Conservation (phyloP, 2,797 vertebrate species). For the Coregonus ussuriensis region DNA sequence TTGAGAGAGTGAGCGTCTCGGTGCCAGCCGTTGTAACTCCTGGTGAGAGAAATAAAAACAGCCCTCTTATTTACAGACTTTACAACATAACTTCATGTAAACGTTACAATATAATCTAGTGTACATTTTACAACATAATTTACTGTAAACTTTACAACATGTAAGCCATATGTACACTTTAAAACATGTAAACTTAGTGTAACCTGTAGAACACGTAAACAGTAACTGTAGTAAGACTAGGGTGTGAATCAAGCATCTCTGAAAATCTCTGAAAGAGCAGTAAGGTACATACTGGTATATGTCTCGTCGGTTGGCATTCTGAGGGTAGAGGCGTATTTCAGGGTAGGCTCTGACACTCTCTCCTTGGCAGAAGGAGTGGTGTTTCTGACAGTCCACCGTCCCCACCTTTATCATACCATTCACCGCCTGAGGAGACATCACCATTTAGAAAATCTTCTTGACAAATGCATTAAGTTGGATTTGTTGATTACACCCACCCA, state of each 20-base stretch:
- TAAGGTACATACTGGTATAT: conserved; percentile 77
- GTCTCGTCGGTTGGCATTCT: conserved; percentile 66
- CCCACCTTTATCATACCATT: conserved; percentile 85
- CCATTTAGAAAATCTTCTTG: background rate
- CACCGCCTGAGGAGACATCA: conserved; percentile 72
- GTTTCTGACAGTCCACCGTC: conserved; percentile 91
- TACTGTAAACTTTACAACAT: too few relatives aligned
- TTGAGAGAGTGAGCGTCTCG: conserved; percentile 89
- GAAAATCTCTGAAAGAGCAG: too few relatives aligned
- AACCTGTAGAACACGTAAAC: too few relatives aligned
- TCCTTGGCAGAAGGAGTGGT: conserved; percentile 86
- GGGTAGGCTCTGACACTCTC: conserved; percentile 88
- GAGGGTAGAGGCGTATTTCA: conserved; percentile 87
- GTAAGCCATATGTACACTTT: too few relatives aligned
- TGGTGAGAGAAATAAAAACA: conserved; percentile 53
- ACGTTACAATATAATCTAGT: too few relatives aligned
- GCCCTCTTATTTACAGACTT: too few relatives aligned
- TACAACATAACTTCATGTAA: too few relatives aligned
- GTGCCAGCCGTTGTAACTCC: conserved; percentile 91
- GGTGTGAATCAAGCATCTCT: too few relatives aligned
- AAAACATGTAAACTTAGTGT: too few relatives aligned
- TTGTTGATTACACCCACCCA: background rate
- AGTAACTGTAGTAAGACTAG: too few relatives aligned
- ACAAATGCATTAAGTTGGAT: background rate
- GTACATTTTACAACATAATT: too few relatives aligned